phyloP scores from a whole-genome alignment of 2,797 vertebrate genomes.

The Denticeps clupeoides region DNA sequence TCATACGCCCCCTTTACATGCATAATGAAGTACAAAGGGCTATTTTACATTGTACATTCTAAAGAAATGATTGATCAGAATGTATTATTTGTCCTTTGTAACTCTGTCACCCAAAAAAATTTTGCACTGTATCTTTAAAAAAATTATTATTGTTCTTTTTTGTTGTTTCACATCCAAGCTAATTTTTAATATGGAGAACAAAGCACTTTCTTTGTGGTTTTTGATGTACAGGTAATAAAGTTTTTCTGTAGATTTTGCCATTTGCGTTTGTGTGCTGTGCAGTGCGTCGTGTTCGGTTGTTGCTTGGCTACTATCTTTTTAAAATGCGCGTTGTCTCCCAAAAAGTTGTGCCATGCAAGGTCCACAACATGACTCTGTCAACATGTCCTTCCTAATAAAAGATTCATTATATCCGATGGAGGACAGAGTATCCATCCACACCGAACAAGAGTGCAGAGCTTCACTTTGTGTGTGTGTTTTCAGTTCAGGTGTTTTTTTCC shows the following conservation, averaged over 20 bases:
- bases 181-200: slow-evolving; percentile 5
- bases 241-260: slow-evolving; percentile 11
- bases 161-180: background rate
- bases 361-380: slow-evolving; percentile 5
- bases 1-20: too few relatives aligned
- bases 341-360: slow-evolving; percentile 9
- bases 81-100: too few relatives aligned
- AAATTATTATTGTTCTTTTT: slow-evolving; percentile 37
- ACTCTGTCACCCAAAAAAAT: too few relatives aligned
- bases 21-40: too few relatives aligned
- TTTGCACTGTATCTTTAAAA: slow-evolving; percentile 42
- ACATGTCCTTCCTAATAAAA: slow-evolving; percentile 16
- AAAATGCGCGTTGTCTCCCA: slow-evolving; percentile 6
- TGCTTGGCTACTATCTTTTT: slow-evolving; percentile 17
- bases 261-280: slow-evolving; percentile 5
- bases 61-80: too few relatives aligned
- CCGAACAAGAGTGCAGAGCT: background rate
- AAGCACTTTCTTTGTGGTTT: slow-evolving; percentile 30
- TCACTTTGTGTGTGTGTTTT: background rate
- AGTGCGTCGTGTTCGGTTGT: background rate
- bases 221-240: slow-evolving; percentile 24
- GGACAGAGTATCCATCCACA: too few relatives aligned
- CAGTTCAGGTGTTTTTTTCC: background rate
- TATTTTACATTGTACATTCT: too few relatives aligned
- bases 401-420: too few relatives aligned